These are phyloP conservation scores for Eretmochelys imbricata DNA, from an alignment of 2,113 vertebrate species.

Conservation along the genomic window DNA sequence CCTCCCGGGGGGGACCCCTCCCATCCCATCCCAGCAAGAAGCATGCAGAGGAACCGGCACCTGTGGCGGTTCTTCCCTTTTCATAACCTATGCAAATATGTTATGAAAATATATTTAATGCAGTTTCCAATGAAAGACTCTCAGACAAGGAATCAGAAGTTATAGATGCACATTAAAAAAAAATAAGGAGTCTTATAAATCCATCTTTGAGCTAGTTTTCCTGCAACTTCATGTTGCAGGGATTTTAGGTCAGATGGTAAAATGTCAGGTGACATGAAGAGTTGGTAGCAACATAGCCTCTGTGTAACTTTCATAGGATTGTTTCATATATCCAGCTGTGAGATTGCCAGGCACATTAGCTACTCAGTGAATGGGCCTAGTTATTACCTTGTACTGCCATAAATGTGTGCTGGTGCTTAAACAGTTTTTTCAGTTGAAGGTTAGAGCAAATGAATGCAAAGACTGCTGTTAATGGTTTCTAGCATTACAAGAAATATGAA, in stretches of 20 bases:
- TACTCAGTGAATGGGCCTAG: not conserved
- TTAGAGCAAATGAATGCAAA: slow-evolving; percentile 19
- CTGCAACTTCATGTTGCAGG: accelerated
- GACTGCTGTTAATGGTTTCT: not conserved
- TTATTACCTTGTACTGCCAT: not conserved
- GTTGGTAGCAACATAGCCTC: not conserved
- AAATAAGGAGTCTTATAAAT: not conserved
- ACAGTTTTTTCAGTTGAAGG: slow-evolving; percentile 58
- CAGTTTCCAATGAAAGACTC: slow-evolving; percentile 46
- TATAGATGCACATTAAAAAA: not conserved
- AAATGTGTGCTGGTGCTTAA: slow-evolving; percentile 28
- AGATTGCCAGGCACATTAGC: not conserved
- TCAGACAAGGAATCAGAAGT: slow-evolving; percentile 22
- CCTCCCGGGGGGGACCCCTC: too few relatives aligned
- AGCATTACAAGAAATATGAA: not conserved
- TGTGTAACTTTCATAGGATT: slow-evolving; percentile 47
- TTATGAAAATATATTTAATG: not conserved
- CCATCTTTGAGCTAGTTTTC: too few relatives aligned
- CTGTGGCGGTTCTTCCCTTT: not conserved
- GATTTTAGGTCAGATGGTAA: not conserved
- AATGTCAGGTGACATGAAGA: not conserved
- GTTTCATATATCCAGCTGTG: not conserved
- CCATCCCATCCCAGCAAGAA: not conserved
- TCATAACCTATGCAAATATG: not conserved
- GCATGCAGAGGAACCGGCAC: not conserved